Percentiles rank a stretch among this genome's conserved stretches.
phyloP scores from a whole-genome alignment of 2,113 vertebrate genomes.

The Calidris pugnax region DNA sequence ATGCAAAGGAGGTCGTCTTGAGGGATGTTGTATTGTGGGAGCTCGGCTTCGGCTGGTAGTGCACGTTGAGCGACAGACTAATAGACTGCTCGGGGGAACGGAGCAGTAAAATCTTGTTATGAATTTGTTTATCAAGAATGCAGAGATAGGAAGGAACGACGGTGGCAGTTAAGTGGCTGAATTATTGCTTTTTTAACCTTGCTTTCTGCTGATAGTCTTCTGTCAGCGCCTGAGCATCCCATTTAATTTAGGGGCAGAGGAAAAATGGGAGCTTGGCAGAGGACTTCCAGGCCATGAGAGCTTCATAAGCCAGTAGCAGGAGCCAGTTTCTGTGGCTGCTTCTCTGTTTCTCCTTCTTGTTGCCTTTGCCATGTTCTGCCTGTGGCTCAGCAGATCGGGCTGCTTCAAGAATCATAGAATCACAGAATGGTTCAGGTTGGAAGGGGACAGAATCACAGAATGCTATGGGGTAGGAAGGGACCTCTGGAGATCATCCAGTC shows the following conservation, averaged over 20 bases:
- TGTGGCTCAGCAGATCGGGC: neutral
- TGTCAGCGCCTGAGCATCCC: neutral
- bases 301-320: too few relatives aligned
- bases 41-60: neutral
- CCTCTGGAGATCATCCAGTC: too few relatives aligned
- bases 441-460: too few relatives aligned
- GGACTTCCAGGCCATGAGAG: fast-evolving
- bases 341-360: neutral
- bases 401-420: neutral
- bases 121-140: constrained; percentile 47
- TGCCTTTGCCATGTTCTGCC: neutral
- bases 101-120: constrained; percentile 34
- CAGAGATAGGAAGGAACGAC: neutral
- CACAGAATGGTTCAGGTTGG: too few relatives aligned
- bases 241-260: neutral
- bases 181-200: constrained; percentile 45
- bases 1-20: constrained; percentile 55
- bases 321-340: neutral
- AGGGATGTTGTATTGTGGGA: constrained; percentile 24
- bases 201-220: neutral
- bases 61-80: constrained; percentile 24
- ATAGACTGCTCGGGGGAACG: constrained; percentile 22
- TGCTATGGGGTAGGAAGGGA: too few relatives aligned
- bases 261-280: neutral
- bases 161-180: constrained; percentile 25